Evolutionary conservation across 2,113 vertebrate species (phyloP).

Genomic region (Heterotis niloticus): DNA sequence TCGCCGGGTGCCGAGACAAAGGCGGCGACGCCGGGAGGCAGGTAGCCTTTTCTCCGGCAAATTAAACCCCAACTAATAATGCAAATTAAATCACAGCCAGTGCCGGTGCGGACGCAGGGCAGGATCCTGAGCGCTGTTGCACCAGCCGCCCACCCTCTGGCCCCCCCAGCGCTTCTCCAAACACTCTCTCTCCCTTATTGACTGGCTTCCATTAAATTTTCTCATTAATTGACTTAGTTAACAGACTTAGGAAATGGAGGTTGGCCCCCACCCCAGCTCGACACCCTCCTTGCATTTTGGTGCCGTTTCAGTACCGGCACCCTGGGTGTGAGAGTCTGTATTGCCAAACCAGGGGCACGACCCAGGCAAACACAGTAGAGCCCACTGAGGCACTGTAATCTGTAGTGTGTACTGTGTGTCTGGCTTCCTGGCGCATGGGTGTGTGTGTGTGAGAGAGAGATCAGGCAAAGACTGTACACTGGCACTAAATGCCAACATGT

Average conservation of each 20-base stretch:
- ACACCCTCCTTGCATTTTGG: too few species aligned
- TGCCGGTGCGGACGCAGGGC: neutral
- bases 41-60: constrained; percentile 30
- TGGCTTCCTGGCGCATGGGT: too few species aligned
- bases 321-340: too few species aligned
- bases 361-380: too few species aligned
- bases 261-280: too few species aligned
- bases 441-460: too few species aligned
- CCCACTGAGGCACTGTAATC: too few species aligned
- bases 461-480: too few species aligned
- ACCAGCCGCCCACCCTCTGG: neutral
- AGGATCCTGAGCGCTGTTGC: neutral
- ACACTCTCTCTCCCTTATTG: neutral
- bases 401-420: too few species aligned
- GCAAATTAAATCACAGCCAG: constrained; percentile 17
- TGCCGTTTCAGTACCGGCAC: too few species aligned
- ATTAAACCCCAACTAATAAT: constrained; percentile 35
- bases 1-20: constrained; percentile 23
- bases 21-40: constrained; percentile 13
- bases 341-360: too few species aligned
- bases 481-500: too few species aligned
- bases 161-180: neutral
- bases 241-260: neutral
- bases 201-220: neutral
- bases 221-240: constrained; percentile 1